phyloP scores from a whole-genome alignment of 2,888 invertebrate genomes.

The Tetranychus piercei region DNA sequence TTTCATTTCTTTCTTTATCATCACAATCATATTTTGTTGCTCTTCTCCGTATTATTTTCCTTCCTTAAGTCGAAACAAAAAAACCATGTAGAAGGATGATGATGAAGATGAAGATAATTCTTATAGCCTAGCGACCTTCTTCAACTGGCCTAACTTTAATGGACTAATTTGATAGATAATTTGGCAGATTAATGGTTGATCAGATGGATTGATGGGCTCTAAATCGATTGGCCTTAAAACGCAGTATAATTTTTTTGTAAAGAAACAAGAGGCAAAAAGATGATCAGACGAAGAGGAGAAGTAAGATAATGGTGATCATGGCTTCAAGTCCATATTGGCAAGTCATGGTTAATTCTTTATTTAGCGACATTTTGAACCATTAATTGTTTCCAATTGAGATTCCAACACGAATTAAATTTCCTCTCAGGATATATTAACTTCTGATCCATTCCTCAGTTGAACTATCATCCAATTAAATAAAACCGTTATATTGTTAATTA shows the following conservation, averaged over 20 bases:
- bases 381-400: no score
- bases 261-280: not conserved
- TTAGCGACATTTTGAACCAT: no score
- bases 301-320: not conserved
- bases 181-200: slow-evolving; percentile 1
- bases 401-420: no score
- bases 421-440: no score
- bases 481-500: no score
- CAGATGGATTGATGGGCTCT: not conserved
- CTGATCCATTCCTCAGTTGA: no score
- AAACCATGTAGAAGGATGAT: not conserved
- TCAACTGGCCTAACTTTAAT: not conserved
- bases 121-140: not conserved
- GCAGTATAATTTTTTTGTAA: not conserved
- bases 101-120: not conserved
- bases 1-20: not conserved
- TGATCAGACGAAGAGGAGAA: not conserved
- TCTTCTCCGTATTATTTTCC: not conserved
- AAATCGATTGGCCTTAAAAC: not conserved
- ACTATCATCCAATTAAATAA: no score
- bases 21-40: not conserved
- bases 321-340: no score
- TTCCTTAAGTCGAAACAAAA: not conserved
- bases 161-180: not conserved
- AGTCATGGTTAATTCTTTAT: no score